Percentiles rank a stretch among this genome's conserved stretches.
Conservation (phyloP, 2,797 vertebrate species). For the Acanthurus tractus region DNA sequence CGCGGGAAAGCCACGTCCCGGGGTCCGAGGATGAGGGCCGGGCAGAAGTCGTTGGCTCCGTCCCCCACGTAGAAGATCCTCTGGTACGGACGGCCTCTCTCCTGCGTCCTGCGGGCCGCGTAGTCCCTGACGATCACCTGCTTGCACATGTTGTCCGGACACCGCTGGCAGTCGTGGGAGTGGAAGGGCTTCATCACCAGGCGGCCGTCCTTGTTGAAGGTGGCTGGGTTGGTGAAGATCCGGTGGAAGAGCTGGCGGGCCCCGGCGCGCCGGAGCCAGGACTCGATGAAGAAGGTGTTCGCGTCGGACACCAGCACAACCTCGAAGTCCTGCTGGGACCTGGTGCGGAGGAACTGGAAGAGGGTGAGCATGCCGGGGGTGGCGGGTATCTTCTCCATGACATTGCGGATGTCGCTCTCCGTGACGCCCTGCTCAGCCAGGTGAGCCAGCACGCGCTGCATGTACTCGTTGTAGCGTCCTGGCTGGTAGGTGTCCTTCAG, state of each 20-base stretch:
- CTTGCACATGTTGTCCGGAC: constrained; percentile 97
- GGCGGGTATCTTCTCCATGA: constrained; percentile 92
- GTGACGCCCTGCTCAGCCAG: constrained; percentile 92
- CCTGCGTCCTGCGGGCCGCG: constrained; percentile 87
- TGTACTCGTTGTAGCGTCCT: constrained; percentile 94
- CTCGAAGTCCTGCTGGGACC: constrained; percentile 90
- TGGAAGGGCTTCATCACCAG: constrained; percentile 93
- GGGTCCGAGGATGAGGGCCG: constrained; percentile 84
- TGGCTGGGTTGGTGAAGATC: constrained; percentile 92
- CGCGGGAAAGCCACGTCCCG: constrained; percentile 92
- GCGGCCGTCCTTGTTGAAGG: constrained; percentile 89
- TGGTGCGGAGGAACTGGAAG: constrained; percentile 90
- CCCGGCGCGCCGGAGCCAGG: constrained; percentile 87
- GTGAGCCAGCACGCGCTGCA: constrained; percentile 92
- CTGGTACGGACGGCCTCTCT: constrained; percentile 89
- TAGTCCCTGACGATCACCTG: constrained; percentile 91
- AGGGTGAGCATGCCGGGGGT: constrained; percentile 91
- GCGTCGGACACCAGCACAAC: constrained; percentile 94
- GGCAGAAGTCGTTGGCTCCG: constrained; percentile 97
- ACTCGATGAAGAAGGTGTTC: constrained; percentile 94
- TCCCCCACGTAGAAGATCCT: constrained; percentile 94
- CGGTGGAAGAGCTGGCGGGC: constrained; percentile 89
- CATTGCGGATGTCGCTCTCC: constrained; percentile 85
- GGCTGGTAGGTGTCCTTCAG: constrained; percentile 89
- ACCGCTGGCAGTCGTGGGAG: constrained; percentile 90